Base-by-base conservation (phyloP, 1,140 invertebrate species). In the Proales similis region DNA sequence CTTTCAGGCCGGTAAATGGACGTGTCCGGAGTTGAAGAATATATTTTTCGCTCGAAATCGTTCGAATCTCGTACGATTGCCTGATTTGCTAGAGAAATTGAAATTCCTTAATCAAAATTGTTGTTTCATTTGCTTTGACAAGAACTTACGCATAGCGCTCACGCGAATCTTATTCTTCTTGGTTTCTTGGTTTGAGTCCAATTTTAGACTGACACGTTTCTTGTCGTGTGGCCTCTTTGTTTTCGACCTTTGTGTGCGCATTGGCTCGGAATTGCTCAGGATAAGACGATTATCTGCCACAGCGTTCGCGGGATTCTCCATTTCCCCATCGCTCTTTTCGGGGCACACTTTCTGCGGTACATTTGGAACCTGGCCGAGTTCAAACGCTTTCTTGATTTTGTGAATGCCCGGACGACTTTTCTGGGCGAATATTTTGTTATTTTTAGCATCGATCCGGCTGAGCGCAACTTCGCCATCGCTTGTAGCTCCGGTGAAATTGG, bases 21-120 rank as follows among this genome's bases (percentile, higher is more conserved):
- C 45, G 51, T 57, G 32, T 57, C 51, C 2, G 51, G 51, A 24
- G 51, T 57, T 17, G 51, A 57, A 12, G 51, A 22, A n/a, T 30
- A 20, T 42, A 57, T 57, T 57, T 57, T 57, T 42, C 51, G 6
- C 27, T 57, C 51, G 20, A 57, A 57, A 42, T 57, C 51, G 45
- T 57, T 57, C 19, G 51, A 57, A 42, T 57, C 51, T 42, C 36
- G 14, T 11, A 57, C 51, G 4, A 42, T 4, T 3, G 19, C 17
- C 45, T 57, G 36, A 39, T 57, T 57, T 6, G 26, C 17, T 17
- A n/a, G n/a, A n/a, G n/a, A n/a, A n/a, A n/a, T n/a, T n/a, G n/a
- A n/a, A n/a, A n/a, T n/a, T n/a, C n/a, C n/a, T n/a, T n/a, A n/a
- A n/a, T n/a, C n/a, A n/a, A n/a, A n/a, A n/a, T n/a, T n/a, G n/a